Evolutionary conservation across 2,797 vertebrate species (phyloP).

Genomic region (Hippocampus kuda): DNA sequence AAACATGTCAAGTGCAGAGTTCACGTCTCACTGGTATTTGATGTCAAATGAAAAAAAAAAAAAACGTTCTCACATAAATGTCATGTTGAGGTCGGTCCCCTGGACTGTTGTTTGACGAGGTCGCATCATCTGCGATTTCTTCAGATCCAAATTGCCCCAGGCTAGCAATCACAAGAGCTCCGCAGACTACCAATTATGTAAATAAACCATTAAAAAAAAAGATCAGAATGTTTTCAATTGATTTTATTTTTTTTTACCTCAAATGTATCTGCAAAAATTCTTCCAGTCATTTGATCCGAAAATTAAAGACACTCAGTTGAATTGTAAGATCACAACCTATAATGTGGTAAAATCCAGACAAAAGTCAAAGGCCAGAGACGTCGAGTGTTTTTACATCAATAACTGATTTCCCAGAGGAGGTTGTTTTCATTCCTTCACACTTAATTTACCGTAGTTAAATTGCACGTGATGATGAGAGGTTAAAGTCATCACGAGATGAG

Average conservation of each 20-base stretch:
- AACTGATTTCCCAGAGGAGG: constrained; percentile 30
- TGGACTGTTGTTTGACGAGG: constrained; percentile 1
- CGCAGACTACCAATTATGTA: background rate
- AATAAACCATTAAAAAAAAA: background rate
- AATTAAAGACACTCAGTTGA: background rate
- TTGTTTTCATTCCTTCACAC: constrained; percentile 31
- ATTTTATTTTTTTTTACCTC: background rate
- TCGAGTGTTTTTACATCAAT: constrained; percentile 36
- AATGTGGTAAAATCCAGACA: constrained; percentile 16
- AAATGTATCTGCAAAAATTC: background rate
- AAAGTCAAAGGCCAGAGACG: constrained; percentile 35
- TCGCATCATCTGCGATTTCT: constrained; percentile 2
- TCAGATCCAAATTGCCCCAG: background rate
- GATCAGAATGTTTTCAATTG: background rate
- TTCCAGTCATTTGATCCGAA: background rate
- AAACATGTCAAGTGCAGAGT: background rate
- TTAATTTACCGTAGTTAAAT: constrained; percentile 17
- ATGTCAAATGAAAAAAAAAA: background rate
- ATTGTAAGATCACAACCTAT: constrained; percentile 25
- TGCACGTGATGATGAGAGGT: background rate
- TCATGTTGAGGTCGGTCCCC: background rate
- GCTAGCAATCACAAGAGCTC: background rate
- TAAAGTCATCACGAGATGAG: constrained; percentile 22
- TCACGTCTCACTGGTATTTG: background rate
- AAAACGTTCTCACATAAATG: background rate